A percentile compares a stretch with the other conserved stretches of the same genome.
These are phyloP conservation scores for Aurelia aurita DNA, from an alignment of 30 jellyfish, hydroid and myxozoan species.

Conservation along the genomic window DNA sequence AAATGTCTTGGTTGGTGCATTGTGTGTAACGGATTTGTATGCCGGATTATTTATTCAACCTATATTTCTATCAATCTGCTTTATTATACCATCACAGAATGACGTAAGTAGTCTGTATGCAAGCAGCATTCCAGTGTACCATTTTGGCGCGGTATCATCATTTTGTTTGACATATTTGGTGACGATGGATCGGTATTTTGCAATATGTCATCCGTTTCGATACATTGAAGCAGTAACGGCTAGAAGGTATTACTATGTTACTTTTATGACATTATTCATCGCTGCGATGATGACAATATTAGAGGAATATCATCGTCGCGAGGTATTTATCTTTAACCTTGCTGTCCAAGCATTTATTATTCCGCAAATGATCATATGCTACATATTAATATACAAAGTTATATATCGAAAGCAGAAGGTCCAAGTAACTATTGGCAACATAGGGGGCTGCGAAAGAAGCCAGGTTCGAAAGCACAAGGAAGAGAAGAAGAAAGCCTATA, in stretches of 20 bases:
- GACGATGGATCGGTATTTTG: conserved; percentile 20
- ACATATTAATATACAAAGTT: background rate
- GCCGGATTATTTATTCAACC: conserved; percentile 4
- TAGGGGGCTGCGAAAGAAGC: background rate
- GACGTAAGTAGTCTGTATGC: background rate
- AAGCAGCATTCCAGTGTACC: background rate
- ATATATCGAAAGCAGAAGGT: background rate
- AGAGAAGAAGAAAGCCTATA: conserved; percentile 14
- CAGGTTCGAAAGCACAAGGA: background rate
- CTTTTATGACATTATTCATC: background rate
- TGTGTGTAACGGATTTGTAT: background rate
- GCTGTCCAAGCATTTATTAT: background rate
- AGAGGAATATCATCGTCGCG: no score
- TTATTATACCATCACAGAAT: background rate
- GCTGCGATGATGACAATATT: background rate
- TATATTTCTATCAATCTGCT: background rate
- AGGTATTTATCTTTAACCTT: background rate
- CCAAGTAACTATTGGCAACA: background rate
- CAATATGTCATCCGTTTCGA: conserved; percentile 9
- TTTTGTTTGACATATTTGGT: background rate
- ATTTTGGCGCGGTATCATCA: background rate
- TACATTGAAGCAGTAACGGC: background rate
- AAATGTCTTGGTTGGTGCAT: conserved; percentile 1
- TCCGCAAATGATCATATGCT: background rate
- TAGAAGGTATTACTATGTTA: background rate